phyloP scores from a whole-genome alignment of 1,140 invertebrate genomes.

The Reticulitermes speratus region DNA sequence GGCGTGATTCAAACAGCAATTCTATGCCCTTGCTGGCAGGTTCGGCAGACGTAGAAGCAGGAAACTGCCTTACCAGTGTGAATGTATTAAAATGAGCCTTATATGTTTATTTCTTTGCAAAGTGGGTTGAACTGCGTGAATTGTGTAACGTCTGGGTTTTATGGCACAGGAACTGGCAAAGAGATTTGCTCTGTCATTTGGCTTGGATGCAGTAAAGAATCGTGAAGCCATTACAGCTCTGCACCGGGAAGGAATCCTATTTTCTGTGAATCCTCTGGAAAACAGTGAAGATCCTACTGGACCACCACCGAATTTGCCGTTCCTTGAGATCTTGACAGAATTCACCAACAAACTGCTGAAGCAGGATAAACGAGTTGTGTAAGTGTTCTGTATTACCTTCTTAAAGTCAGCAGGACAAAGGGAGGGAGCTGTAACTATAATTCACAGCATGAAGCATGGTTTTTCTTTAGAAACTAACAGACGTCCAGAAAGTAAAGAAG shows the following conservation, averaged over 20 bases:
- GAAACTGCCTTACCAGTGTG: no score
- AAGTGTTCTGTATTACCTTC: constrained; percentile 41
- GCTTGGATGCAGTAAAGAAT: constrained; percentile 95
- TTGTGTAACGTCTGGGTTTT: neutral
- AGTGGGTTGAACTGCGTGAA: neutral
- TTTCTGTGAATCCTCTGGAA: constrained; percentile 71
- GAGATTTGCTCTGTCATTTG: constrained; percentile 95
- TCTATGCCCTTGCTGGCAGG: no score
- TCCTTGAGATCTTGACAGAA: constrained; percentile 92
- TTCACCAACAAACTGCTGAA: constrained; percentile 95
- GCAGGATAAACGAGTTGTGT: constrained; percentile 93
- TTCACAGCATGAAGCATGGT: neutral
- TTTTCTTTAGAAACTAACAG: neutral
- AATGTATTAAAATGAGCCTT: no score
- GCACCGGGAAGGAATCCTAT: constrained; percentile 91
- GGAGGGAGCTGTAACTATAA: neutral
- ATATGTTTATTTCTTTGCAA: no score
- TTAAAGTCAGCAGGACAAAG: neutral
- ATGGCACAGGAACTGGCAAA: constrained; percentile 84
- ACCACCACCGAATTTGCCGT: constrained; percentile 83
- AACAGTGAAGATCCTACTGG: constrained; percentile 69
- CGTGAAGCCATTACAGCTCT: constrained; percentile 94
- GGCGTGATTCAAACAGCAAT: no score
- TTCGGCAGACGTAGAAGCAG: no score
- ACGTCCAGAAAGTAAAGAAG: neutral